Evolutionary conservation across 2,888 invertebrate species (phyloP).

Genomic region (Drosophila formosana): DNA sequence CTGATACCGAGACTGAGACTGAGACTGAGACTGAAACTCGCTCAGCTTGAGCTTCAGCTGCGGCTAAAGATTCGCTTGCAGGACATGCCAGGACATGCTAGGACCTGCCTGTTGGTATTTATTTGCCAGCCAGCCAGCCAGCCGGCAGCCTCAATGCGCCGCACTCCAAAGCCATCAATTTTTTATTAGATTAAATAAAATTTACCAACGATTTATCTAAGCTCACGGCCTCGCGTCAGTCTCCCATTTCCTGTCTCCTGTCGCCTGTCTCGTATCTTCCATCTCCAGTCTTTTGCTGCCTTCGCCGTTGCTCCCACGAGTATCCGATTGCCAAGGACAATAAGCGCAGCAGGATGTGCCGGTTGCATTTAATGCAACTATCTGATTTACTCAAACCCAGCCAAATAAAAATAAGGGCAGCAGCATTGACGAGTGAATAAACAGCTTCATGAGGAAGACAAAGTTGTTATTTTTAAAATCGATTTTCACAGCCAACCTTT

Average conservation of each 20-base stretch:
- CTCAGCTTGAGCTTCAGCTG: not conserved
- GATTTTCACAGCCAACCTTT: no score
- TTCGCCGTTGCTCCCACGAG: not conserved
- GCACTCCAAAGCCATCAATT: conserved; percentile 75
- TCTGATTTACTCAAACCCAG: conserved; percentile 43
- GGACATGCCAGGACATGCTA: conserved; percentile 12
- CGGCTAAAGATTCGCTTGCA: not conserved
- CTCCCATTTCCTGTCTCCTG: not conserved
- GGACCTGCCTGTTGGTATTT: conserved; percentile 63
- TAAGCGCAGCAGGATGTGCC: conserved; percentile 46
- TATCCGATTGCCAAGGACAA: conserved; percentile 46
- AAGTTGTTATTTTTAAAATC: not conserved
- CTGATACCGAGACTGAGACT: conserved; percentile 11
- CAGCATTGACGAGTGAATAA: conserved; percentile 11
- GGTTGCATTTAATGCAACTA: conserved; percentile 55
- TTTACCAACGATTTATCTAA: conserved; percentile 80
- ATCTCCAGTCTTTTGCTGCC: not conserved
- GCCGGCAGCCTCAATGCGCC: conserved; percentile 49
- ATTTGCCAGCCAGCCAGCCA: conserved; percentile 62
- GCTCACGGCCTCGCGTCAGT: conserved; percentile 51
- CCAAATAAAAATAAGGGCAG: not conserved
- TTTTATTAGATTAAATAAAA: conserved; percentile 82
- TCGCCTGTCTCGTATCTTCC: not conserved
- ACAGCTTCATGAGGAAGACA: not conserved
- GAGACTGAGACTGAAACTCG: conserved; percentile 9